Evolutionary conservation across 2,113 vertebrate species (phyloP), one percentile per base, ranked within the genome.

Genomic region (Protobothrops mucrosquamatus): DNA sequence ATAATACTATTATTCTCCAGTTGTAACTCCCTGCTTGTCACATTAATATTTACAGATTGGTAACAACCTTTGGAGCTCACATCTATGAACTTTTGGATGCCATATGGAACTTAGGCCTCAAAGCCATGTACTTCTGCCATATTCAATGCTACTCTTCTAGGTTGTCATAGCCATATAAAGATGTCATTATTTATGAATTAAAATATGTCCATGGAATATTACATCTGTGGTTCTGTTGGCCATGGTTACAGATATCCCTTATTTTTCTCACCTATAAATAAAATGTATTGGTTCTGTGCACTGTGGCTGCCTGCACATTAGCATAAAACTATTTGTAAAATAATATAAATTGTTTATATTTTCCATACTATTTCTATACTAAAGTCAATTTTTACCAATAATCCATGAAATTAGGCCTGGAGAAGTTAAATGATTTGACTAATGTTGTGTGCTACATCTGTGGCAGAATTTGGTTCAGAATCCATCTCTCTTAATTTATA

Each of bases 401-500:
- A 57, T 54, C 74, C 74, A 94, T 57, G 39, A 39, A 59, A 64
- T 74, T 59, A 94, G 48, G 39, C 52, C 34, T 14, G 8, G 22
- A 34, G 2, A 2, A 20, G 81, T 96, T 95, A 95, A 94, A 88
- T 91, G 92, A 91, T 91, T 85, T 52, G 89, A 90, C 26, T 92
- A 88, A 89, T 22, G 10, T 93, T 86, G 89, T 81, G 54, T 89
- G 4, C 81, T 93, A 86, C 43, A 6, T 94, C 86, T 89, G 0
- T 93, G 88, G 92, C 88, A 93, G 92, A 91, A 26, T 90, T 92
- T n/a, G 52, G 8, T 93, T 55, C 8, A 91, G 91, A 85, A 88
- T 93, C 94, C 94, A 96, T 95, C 94, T 94, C 91, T 95, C 91
- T 94, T 95, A 74, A 93, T 95, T 96, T 94, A 88, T 54, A 89